A percentile compares a stretch with the other conserved stretches of the same genome.
Conservation (phyloP, 2,797 vertebrate species). For the Lerista edwardsae region DNA sequence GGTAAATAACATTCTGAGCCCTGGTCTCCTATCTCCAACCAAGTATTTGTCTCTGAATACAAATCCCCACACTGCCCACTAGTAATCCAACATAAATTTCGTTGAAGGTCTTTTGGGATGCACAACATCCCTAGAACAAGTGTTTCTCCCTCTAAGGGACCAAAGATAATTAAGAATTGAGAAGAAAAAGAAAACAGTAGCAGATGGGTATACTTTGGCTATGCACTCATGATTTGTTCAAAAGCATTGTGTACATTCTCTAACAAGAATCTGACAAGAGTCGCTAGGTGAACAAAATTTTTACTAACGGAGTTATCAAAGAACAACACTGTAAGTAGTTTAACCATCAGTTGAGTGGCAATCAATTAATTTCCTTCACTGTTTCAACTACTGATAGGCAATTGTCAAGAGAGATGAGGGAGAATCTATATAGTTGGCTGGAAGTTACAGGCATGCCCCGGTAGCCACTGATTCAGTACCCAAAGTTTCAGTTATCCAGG, state of each 20-base stretch:
- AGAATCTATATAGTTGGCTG: too few relatives aligned
- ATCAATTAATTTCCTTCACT: conserved; percentile 25
- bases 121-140: conserved; percentile 19
- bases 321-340: background rate
- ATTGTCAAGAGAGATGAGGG: conserved; percentile 28
- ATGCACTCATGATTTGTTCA: background rate
- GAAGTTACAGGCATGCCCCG: too few relatives aligned
- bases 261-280: conserved; percentile 36
- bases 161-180: background rate
- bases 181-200: background rate
- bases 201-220: conserved; percentile 25
- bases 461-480: too few relatives aligned
- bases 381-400: conserved; percentile 19
- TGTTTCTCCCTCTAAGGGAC: background rate
- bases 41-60: conserved; percentile 1
- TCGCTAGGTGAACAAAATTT: conserved; percentile 19
- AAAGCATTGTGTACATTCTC: conserved; percentile 29
- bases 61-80: background rate
- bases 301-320: conserved; percentile 3
- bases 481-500: too few relatives aligned
- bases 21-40: background rate
- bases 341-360: conserved; percentile 9
- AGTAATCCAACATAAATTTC: background rate
- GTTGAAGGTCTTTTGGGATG: background rate
- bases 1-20: rapidly evolving